phyloP scores from a whole-genome alignment of 53 echinoderm and acorn worm genomes.

The Pentamera pediparva region DNA sequence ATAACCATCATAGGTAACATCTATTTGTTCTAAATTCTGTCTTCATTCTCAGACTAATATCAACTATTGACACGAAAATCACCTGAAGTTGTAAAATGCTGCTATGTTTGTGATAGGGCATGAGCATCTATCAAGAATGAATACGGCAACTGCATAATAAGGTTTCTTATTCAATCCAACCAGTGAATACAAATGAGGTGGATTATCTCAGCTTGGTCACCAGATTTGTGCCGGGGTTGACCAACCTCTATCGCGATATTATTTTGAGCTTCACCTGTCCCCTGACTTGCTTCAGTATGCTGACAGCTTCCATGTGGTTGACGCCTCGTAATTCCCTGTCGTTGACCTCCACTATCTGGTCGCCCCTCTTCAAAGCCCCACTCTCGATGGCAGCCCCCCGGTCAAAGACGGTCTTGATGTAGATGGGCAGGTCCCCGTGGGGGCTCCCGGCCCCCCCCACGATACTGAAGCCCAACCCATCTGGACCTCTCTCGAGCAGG shows the following conservation, averaged over 20 bases:
- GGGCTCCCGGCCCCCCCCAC: slow-evolving; percentile 89
- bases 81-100: too few relatives aligned
- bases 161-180: too few relatives aligned
- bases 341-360: slow-evolving; percentile 87
- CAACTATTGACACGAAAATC: too few relatives aligned
- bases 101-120: too few relatives aligned
- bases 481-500: slow-evolving; percentile 70
- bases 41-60: too few relatives aligned
- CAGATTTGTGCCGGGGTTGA: too few relatives aligned
- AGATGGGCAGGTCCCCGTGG: slow-evolving; percentile 96
- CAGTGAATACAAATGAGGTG: too few relatives aligned
- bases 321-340: slow-evolving; percentile 62
- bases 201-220: too few relatives aligned
- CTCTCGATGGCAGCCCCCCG: slow-evolving; percentile 80
- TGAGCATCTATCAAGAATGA: too few relatives aligned
- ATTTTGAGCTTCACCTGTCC: slow-evolving; percentile 71
- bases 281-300: slow-evolving; percentile 66
- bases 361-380: slow-evolving; percentile 71
- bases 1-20: too few relatives aligned
- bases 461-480: slow-evolving; percentile 95
- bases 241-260: slow-evolving; percentile 8
- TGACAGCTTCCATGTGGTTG: slow-evolving; percentile 84
- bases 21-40: too few relatives aligned
- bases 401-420: slow-evolving; percentile 96
- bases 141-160: too few relatives aligned